Evolutionary conservation across 2,888 invertebrate genomes (phyloP).

Genomic region (Archips crataeganus): DNA sequence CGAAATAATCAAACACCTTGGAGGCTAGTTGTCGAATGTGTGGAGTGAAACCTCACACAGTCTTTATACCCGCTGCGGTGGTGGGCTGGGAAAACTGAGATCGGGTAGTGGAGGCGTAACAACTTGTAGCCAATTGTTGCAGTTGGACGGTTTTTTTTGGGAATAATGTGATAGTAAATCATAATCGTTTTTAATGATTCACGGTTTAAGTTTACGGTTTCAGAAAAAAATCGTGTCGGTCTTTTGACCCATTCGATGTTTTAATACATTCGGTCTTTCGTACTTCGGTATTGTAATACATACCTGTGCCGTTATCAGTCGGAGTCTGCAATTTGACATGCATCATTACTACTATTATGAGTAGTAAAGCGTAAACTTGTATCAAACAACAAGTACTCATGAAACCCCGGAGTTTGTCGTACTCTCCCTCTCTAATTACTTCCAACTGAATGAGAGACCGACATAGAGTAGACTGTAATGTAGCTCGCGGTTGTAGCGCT

Average conservation of each 20-base stretch:
- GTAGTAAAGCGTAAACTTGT: background rate
- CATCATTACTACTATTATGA: slow-evolving; percentile 20
- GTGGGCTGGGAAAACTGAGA: slow-evolving; percentile 52
- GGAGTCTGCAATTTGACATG: slow-evolving; percentile 32
- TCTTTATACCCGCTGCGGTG: slow-evolving; percentile 62
- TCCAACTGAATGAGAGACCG: background rate
- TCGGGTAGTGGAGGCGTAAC: slow-evolving; percentile 31
- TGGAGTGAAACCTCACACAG: slow-evolving; percentile 61
- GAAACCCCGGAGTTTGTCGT: background rate
- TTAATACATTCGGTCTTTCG: no score
- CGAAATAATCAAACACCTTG: slow-evolving; percentile 50
- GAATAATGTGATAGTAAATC: background rate
- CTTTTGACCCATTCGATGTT: no score
- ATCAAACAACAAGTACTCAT: background rate
- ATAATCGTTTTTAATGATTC: background rate
- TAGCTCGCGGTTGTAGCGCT: background rate
- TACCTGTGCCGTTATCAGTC: background rate
- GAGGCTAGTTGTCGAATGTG: slow-evolving; percentile 65
- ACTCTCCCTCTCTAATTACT: slow-evolving; percentile 9
- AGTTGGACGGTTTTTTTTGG: slow-evolving; percentile 38
- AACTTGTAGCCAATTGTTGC: slow-evolving; percentile 46
- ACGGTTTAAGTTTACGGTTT: no score
- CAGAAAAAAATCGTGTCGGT: no score
- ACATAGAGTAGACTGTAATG: background rate
- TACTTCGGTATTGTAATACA: no score